Evolutionary conservation across 2,888 invertebrate genomes (phyloP).

Genomic region (Aricia artaxerxes): DNA sequence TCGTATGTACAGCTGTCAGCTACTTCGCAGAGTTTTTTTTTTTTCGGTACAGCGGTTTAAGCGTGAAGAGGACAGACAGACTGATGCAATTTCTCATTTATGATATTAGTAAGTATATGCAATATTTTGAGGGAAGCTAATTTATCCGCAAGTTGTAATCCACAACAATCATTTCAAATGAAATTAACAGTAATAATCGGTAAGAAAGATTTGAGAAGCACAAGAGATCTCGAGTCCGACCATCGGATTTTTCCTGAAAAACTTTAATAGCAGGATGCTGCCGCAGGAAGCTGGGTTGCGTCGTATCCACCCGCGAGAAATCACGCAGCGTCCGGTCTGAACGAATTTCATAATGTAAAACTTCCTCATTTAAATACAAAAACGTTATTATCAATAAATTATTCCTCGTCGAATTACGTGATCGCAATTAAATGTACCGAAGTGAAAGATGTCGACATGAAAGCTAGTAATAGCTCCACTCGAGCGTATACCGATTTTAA

Average conservation of each 20-base stretch:
- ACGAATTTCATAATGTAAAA: conserved; percentile 38
- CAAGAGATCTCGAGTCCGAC: not conserved
- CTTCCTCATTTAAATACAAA: conserved; percentile 37
- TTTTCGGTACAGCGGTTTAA: too few species aligned
- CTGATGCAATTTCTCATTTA: too few species aligned
- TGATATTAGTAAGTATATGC: too few species aligned
- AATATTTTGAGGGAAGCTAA: too few species aligned
- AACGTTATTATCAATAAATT: conserved; percentile 20
- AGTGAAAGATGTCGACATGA: conserved; percentile 57
- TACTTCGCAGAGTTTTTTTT: not conserved
- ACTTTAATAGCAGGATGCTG: conserved; percentile 36
- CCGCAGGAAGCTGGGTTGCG: conserved; percentile 38
- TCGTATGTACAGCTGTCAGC: not conserved
- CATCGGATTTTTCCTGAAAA: conserved; percentile 20
- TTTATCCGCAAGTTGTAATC: too few species aligned
- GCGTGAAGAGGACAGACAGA: too few species aligned
- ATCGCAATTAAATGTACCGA: conserved; percentile 33
- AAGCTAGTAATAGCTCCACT: conserved; percentile 65
- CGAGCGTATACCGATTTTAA: conserved; percentile 53
- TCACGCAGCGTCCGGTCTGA: conserved; percentile 41
- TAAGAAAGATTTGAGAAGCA: not conserved
- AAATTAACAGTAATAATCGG: not conserved
- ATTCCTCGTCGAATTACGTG: conserved; percentile 17
- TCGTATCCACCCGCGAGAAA: conserved; percentile 43
- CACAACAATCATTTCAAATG: not conserved